These are phyloP conservation scores for Trypoxylon attenuatum DNA, from an alignment of 2,888 invertebrate species.

Conservation along the genomic window DNA sequence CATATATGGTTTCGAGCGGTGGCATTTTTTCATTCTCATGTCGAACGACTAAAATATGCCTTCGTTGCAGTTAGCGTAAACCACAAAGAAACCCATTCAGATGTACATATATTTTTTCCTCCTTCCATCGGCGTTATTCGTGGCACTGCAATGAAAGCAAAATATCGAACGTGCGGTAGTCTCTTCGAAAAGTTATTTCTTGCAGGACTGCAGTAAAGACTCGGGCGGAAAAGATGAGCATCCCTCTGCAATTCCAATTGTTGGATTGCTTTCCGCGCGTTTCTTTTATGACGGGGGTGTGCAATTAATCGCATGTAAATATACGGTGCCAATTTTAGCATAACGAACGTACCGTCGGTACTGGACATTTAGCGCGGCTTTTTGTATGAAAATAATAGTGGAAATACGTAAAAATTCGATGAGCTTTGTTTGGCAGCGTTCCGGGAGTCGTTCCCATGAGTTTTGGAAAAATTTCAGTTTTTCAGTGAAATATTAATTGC, in stretches of 20 bases:
- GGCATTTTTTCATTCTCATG: conserved; percentile 27
- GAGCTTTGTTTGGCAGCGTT: conserved; percentile 60
- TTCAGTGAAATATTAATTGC: too few relatives aligned
- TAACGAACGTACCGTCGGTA: conserved; percentile 45
- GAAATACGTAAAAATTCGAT: conserved; percentile 38
- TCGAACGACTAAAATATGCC: conserved; percentile 20
- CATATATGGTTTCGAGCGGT: too few relatives aligned
- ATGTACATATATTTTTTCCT: conserved; percentile 25
- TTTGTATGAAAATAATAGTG: conserved; percentile 38
- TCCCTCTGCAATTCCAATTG: too few relatives aligned
- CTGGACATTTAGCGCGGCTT: conserved; percentile 47
- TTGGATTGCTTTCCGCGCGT: conserved; percentile 22
- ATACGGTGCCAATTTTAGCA: conserved; percentile 65
- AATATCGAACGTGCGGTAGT: conserved; percentile 4
- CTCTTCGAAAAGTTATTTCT: too few relatives aligned
- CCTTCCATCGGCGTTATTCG: neutral
- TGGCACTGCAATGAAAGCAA: neutral
- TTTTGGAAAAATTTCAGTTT: too few relatives aligned
- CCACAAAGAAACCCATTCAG: conserved; percentile 2
- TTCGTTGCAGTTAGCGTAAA: conserved; percentile 10
- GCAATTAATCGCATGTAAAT: conserved; percentile 50
- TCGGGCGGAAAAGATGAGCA: too few relatives aligned
- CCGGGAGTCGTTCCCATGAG: too few relatives aligned
- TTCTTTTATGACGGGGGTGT: conserved; percentile 35
- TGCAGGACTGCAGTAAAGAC: too few relatives aligned